Evolutionary conservation across 2,888 invertebrate genomes (phyloP), one percentile per base, ranked within the genome.

Genomic region (Eupsilia transversa): DNA sequence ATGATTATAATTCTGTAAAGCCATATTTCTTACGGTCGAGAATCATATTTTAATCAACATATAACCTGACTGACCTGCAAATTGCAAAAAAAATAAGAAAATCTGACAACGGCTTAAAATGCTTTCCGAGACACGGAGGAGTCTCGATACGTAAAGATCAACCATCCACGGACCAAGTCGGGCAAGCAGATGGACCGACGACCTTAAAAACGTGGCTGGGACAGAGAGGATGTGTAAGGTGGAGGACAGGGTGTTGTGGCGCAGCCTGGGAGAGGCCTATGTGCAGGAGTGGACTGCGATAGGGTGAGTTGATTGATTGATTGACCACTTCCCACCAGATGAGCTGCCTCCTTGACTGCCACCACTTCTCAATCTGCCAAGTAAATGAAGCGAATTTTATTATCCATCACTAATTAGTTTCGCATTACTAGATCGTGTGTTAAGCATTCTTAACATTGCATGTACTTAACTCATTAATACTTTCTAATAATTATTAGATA

Each of bases 401-500:
- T 52, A 64, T 66, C 56, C 59, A 46, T 49, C 20, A 23, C 41
- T 81, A 82, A 84, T 83, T 74, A 81, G 17, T 56, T 72, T 74
- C 64, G 60, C 85, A 43, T 64, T 72, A 52, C 68, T 64, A 74
- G 17, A 74, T 59, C 52, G 67, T 81, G 63, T 85, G 82, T 43
- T 72, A 73, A 71, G 78, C 78, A 77, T 81, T 81, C 74, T 63
- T 77, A 77, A 77, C 72, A 80, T 85, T 60, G 87, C 79, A 75
- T 80, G 74, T 76, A 80, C 71, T 78, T 72, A 57, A 59, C 67
- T 76, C 71, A 77, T 70, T 73, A 72, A 72, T 75, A 85, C 86
- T 86, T 87, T 87, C 86, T 82, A 86, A 84, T 84, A 63, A 82
- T 78, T 74, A 85, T 80, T 83, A 74, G 83, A 83, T 82, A 83